These are phyloP conservation scores for Acleris holmiana DNA, from an alignment of 2,888 invertebrate genomes.

Conservation along the genomic window DNA sequence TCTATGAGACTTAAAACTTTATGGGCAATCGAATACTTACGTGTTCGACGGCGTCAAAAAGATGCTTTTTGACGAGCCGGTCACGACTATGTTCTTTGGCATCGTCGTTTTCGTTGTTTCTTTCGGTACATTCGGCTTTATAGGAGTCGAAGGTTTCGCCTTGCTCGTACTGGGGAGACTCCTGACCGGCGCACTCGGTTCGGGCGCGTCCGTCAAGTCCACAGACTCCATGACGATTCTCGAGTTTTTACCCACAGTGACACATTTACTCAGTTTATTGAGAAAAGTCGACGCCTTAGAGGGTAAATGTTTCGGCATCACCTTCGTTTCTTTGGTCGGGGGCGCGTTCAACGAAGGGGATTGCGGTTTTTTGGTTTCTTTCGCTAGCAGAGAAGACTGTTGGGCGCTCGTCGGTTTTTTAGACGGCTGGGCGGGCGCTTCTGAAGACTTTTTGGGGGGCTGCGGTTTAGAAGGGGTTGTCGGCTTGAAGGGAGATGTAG, in stretches of 20 bases:
- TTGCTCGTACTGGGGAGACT: background rate
- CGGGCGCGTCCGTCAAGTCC: constrained; percentile 36
- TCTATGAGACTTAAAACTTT: too few species aligned
- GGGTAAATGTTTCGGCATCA: background rate
- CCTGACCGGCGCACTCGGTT: constrained; percentile 19
- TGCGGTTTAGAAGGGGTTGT: too few species aligned
- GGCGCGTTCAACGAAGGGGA: background rate
- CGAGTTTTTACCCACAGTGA: background rate
- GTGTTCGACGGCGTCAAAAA: constrained; percentile 40
- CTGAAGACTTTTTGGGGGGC: too few species aligned
- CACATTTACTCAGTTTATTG: constrained; percentile 8
- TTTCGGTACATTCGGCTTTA: constrained; percentile 8
- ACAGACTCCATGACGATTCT: constrained; percentile 26
- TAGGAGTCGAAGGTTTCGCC: background rate
- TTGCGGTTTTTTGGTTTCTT: background rate
- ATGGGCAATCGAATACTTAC: constrained; percentile 12
- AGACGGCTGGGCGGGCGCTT: too few species aligned
- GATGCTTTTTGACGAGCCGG: constrained; percentile 52
- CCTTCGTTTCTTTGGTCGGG: constrained; percentile 1
- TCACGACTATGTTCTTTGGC: constrained; percentile 39
- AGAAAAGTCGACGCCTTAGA: background rate
- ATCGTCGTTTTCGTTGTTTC: constrained; percentile 28
- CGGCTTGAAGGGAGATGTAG: too few species aligned
- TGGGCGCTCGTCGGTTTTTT: background rate
- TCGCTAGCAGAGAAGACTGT: background rate